Evolutionary conservation across 2,113 vertebrate genomes (phyloP).

Genomic region (Lota lota): DNA sequence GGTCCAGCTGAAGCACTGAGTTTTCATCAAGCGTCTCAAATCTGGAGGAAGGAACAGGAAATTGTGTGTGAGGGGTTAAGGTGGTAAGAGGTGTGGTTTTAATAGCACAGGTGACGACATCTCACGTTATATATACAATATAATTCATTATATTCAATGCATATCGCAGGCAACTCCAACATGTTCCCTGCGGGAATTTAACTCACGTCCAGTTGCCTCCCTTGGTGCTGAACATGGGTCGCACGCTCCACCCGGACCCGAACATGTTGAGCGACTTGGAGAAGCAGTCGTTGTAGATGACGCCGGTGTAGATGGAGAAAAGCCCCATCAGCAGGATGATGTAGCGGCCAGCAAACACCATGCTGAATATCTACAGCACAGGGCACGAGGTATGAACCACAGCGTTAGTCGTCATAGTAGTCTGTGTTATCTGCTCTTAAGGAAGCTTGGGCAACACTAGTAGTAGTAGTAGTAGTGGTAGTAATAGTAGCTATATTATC

Average conservation of each 20-base stretch:
- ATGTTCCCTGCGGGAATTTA: slow-evolving; percentile 7
- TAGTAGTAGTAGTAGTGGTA: neutral
- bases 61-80: no score
- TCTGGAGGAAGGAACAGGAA: slow-evolving; percentile 36
- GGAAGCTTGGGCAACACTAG: neutral
- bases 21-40: slow-evolving; percentile 76
- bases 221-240: slow-evolving; percentile 83
- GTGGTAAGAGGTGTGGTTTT: no score
- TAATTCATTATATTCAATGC: no score
- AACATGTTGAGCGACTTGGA: slow-evolving; percentile 97
- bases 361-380: slow-evolving; percentile 87
- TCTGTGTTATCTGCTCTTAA: no score
- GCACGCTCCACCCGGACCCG: slow-evolving; percentile 92
- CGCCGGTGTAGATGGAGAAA: slow-evolving; percentile 93
- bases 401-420: no score
- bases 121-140: no score
- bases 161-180: no score
- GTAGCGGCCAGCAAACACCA: slow-evolving; percentile 92
- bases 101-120: no score
- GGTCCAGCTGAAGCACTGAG: slow-evolving; percentile 85
- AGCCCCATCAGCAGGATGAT: slow-evolving; percentile 95
- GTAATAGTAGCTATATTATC: neutral
- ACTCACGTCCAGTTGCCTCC: slow-evolving; percentile 93
- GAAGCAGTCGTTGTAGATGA: slow-evolving; percentile 99
- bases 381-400: neutral